Evolutionary conservation across 2,113 vertebrate genomes (phyloP).

Genomic region (Paracanthobrama guichenoti): DNA sequence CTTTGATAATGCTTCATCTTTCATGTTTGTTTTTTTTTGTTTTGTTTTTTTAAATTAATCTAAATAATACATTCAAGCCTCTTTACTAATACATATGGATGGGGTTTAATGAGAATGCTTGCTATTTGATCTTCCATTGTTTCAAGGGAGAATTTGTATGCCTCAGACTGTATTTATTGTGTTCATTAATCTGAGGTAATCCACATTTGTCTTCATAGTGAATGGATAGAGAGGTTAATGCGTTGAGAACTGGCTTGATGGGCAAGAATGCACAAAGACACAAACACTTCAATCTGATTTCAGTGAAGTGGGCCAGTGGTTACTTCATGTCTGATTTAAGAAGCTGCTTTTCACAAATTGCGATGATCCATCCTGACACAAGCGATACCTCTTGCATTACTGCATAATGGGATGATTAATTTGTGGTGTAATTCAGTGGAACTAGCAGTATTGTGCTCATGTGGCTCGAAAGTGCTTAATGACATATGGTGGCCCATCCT

Average conservation of each 20-base stretch:
- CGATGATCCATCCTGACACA: not conserved
- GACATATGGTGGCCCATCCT: constrained; percentile 35
- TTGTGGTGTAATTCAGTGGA: constrained; percentile 17
- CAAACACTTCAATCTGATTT: not conserved
- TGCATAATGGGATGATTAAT: constrained; percentile 34
- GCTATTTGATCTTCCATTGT: constrained; percentile 38
- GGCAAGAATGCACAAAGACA: not conserved
- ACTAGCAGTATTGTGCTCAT: not conserved
- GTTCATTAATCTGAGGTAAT: not conserved
- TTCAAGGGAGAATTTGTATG: not conserved
- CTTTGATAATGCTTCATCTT: constrained; percentile 36
- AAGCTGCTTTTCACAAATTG: constrained; percentile 5
- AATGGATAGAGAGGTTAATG: not conserved
- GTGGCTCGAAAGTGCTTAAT: constrained; percentile 31
- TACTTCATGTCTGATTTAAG: not conserved
- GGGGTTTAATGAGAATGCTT: constrained; percentile 12
- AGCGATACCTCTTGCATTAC: not conserved
- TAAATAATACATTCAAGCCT: constrained; percentile 33
- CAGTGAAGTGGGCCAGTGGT: not conserved
- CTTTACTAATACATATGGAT: constrained; percentile 38
- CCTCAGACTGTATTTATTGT: not conserved
- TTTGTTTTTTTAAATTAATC: not conserved
- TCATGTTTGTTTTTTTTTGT: constrained; percentile 8
- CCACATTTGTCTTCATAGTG: not conserved
- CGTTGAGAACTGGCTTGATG: not conserved